Evolutionary conservation across 2,888 invertebrate genomes (phyloP).

Genomic region (Venustoraphidia nigricollis): DNA sequence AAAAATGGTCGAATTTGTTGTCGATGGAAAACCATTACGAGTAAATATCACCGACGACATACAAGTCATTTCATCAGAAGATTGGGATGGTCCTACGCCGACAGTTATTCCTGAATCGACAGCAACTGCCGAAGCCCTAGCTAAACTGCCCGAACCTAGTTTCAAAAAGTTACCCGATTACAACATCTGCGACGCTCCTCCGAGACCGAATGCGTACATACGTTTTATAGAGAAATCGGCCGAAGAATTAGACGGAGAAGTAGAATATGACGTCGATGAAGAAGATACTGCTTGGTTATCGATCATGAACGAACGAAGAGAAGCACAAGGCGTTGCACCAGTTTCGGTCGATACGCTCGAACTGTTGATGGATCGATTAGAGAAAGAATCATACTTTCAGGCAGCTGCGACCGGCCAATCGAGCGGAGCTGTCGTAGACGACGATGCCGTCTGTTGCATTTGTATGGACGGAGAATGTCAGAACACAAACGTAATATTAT

Average conservation of each 20-base stretch:
- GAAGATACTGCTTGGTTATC: slow-evolving; percentile 93
- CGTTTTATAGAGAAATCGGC: slow-evolving; percentile 88
- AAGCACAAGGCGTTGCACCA: slow-evolving; percentile 49
- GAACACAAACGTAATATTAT: slow-evolving; percentile 95
- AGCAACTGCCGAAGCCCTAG: slow-evolving; percentile 23
- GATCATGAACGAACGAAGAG: slow-evolving; percentile 72
- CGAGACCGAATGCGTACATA: slow-evolving; percentile 77
- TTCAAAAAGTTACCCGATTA: slow-evolving; percentile 61
- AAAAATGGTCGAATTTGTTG: slow-evolving; percentile 72
- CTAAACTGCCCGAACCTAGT: slow-evolving; percentile 52
- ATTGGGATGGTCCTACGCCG: slow-evolving; percentile 23
- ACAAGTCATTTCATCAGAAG: slow-evolving; percentile 52
- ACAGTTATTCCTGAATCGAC: slow-evolving; percentile 1
- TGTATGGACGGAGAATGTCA: slow-evolving; percentile 99
- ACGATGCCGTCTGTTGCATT: slow-evolving; percentile 97
- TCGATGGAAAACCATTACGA: slow-evolving; percentile 45
- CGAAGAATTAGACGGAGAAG: slow-evolving; percentile 85
- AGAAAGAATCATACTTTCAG: slow-evolving; percentile 95
- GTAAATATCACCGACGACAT: slow-evolving; percentile 44
- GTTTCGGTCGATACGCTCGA: slow-evolving; percentile 87
- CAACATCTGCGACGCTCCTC: slow-evolving; percentile 66
- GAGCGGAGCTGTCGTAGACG: slow-evolving; percentile 70
- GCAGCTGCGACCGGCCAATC: slow-evolving; percentile 54
- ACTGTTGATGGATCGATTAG: slow-evolving; percentile 90
- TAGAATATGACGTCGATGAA: slow-evolving; percentile 96